Evolutionary conservation across 2,113 vertebrate species (phyloP).

Genomic region (Hippocampus abdominalis): DNA sequence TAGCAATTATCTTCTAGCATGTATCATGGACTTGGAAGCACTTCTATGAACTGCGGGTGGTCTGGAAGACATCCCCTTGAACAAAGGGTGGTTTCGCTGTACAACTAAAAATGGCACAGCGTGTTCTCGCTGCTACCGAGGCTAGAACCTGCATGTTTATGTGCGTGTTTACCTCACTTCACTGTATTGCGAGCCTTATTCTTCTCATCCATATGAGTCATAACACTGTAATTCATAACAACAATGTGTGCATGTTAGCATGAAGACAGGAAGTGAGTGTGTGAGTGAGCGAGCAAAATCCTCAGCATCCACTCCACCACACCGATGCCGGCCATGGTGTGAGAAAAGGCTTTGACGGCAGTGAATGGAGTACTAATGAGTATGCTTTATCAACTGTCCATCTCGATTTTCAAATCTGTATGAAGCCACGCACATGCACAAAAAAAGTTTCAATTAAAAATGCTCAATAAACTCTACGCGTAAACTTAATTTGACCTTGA

Average conservation of each 20-base stretch:
- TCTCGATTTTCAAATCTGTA: conserved; percentile 17
- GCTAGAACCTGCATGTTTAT: not conserved
- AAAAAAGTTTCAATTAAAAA: no score
- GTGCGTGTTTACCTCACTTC: not conserved
- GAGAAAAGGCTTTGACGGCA: conserved; percentile 56
- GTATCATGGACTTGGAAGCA: no score
- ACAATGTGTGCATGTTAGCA: conserved; percentile 3
- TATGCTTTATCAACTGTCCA: conserved; percentile 58
- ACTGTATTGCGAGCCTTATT: not conserved
- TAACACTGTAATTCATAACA: not conserved
- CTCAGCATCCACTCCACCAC: conserved; percentile 34
- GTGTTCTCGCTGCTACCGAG: not conserved
- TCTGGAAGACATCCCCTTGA: no score
- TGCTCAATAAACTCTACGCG: no score
- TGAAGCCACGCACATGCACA: no score
- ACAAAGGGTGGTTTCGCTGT: no score
- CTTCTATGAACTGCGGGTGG: no score
- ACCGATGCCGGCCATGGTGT: conserved; percentile 34
- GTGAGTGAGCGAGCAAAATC: not conserved
- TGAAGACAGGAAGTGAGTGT: conserved; percentile 24
- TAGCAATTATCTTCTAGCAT: no score
- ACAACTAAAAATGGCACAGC: not conserved
- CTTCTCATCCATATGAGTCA: not conserved
- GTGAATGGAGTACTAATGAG: conserved; percentile 67
- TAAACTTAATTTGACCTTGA: no score